A percentile compares a stretch with the other conserved stretches of the same genome.
phyloP scores from a whole-genome alignment of 1,140 invertebrate genomes.

The fruit fly (Drosophila melanogaster) region DNA sequence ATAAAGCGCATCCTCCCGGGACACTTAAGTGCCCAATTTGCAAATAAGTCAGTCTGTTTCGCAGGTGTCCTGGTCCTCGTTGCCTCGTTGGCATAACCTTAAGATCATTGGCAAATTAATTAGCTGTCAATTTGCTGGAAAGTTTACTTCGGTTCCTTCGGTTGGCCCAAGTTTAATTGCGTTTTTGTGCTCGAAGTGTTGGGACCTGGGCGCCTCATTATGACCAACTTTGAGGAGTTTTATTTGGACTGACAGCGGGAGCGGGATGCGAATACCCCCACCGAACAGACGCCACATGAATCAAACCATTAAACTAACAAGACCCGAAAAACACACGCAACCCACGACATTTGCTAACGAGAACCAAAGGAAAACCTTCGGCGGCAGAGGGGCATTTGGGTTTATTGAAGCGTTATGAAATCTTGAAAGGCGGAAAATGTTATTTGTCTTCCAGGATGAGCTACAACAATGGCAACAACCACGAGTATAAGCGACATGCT shows the following conservation, averaged over 20 bases:
- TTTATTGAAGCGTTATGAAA: constrained; percentile 59
- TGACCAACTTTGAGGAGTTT: constrained; percentile 49
- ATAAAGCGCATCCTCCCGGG: constrained; percentile 59
- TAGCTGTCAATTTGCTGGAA: constrained; percentile 70
- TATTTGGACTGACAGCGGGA: constrained; percentile 44
- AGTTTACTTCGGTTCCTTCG: constrained; percentile 34
- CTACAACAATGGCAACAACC: constrained; percentile 34
- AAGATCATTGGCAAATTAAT: constrained; percentile 72
- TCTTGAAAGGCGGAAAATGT: constrained; percentile 53
- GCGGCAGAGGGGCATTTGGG: constrained; percentile 26
- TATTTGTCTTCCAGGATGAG: constrained; percentile 52
- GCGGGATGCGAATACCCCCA: constrained; percentile 5
- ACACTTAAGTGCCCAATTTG: constrained; percentile 54
- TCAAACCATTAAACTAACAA: constrained; percentile 60
- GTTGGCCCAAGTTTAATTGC: constrained; percentile 58
- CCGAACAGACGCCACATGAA: constrained; percentile 45
- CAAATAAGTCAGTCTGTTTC: constrained; percentile 27
- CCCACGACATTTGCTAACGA: constrained; percentile 47
- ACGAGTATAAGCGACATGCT: constrained; percentile 14
- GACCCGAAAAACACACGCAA: constrained; percentile 35
- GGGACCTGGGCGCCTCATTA: constrained; percentile 41
- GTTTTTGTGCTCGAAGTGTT: constrained; percentile 56
- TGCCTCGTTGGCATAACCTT: constrained; percentile 16
- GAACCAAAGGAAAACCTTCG: constrained; percentile 17
- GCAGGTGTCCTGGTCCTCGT: constrained; percentile 27